A percentile compares a stretch with the other conserved stretches of the same genome.
These are phyloP conservation scores for Aurelia sp. DNA, from an alignment of 30 jellyfish, hydroid and myxozoan genomes.

Conservation along the genomic window DNA sequence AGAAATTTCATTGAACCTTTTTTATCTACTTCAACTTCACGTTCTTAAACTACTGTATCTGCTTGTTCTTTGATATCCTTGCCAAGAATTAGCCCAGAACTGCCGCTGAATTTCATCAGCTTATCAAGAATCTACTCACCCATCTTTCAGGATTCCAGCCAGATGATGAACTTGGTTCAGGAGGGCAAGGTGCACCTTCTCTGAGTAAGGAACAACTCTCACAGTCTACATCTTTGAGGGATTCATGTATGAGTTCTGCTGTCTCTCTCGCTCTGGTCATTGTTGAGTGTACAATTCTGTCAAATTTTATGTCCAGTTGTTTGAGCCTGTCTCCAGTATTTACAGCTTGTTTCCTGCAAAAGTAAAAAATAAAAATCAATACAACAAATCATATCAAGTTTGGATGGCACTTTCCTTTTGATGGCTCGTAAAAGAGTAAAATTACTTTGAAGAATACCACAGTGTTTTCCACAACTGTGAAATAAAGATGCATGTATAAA, in stretches of 20 bases:
- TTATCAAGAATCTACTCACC: constrained; percentile 45
- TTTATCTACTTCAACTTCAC: no score
- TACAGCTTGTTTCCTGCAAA: constrained; percentile 83
- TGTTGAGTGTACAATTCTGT: constrained; percentile 79
- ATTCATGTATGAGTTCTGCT: constrained; percentile 73
- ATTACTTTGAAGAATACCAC: no score
- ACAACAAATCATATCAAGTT: no score
- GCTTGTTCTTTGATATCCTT: background rate
- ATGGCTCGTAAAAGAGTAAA: no score
- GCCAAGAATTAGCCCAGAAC: background rate
- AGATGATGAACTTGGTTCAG: constrained; percentile 90
- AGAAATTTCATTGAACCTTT: no score
- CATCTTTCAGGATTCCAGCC: constrained; percentile 85
- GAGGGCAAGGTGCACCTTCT: constrained; percentile 99
- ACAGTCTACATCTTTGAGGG: constrained; percentile 68
- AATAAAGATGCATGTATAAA: no score
- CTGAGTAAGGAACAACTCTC: constrained; percentile 84
- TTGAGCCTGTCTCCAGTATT: constrained; percentile 89
- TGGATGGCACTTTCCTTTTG: no score
- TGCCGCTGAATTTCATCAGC: background rate
- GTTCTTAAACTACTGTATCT: background rate
- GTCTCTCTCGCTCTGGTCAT: constrained; percentile 98
- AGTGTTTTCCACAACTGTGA: no score
- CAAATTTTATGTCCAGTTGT: constrained; percentile 71
- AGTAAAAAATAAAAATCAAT: background rate